Evolutionary conservation across 2,113 vertebrate species (phyloP).

Genomic region (Colaptes auratus): DNA sequence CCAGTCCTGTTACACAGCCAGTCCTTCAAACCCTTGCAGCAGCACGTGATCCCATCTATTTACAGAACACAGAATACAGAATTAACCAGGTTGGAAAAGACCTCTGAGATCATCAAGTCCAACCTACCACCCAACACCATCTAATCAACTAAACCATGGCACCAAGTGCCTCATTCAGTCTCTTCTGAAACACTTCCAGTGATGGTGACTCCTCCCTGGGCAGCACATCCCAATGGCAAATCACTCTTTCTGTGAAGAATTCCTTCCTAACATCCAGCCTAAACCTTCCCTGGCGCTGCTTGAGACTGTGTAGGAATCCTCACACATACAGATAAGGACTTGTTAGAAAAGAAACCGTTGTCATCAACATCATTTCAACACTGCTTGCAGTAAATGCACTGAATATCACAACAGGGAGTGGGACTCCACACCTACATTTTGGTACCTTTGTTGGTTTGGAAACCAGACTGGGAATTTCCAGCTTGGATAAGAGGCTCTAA

Average conservation of each 20-base stretch:
- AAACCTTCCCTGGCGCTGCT: too few species aligned
- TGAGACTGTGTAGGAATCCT: neutral
- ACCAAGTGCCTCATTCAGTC: too few species aligned
- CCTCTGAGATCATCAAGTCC: too few species aligned
- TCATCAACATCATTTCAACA: neutral
- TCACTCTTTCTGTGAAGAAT: too few species aligned
- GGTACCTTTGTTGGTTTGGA: neutral
- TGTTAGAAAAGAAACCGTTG: neutral
- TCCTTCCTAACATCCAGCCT: too few species aligned
- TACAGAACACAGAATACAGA: too few species aligned
- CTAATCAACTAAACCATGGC: too few species aligned
- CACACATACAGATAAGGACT: neutral
- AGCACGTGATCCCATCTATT: neutral
- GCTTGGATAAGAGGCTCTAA: constrained; percentile 10
- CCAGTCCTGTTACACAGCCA: neutral
- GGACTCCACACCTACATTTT: neutral
- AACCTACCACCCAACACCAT: too few species aligned
- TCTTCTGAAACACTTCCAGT: too few species aligned
- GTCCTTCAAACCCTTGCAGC: neutral
- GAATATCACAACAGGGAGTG: neutral
- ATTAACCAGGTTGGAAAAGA: too few species aligned
- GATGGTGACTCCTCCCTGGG: too few species aligned
- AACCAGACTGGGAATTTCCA: constrained; percentile 21
- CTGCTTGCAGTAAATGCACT: neutral
- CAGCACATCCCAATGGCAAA: too few species aligned